Base-by-base conservation (phyloP, 2,888 invertebrate genomes). In the Gortyna flavago region DNA sequence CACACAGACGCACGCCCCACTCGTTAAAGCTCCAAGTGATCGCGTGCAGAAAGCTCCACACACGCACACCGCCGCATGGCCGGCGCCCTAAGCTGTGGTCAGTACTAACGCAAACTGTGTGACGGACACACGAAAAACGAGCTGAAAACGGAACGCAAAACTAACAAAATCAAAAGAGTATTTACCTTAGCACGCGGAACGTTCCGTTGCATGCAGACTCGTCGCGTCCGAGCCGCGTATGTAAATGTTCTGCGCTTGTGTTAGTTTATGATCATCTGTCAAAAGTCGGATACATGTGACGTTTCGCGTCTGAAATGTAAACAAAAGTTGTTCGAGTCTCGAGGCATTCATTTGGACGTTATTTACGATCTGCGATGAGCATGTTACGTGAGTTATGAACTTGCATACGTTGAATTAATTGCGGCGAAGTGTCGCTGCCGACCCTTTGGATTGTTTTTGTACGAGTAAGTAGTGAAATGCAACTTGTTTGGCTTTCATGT, bases 21-120 rank as follows among this genome's bases (percentile, higher is more conserved):
- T 93, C 95, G 95, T 93, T 93, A 92, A 94, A 95, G 95, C 94
- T 93, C 91, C 88, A 90, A 91, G 92, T 94, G 96, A 95, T 96
- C 96, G 96, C 96, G 96, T 96, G 96, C 96, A 95, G 95, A 96
- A 96, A 95, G 95, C 94, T 95, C 92, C 95, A 96, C 96, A 95
- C 96, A 96, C 96, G 95, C 96, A 96, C 95, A 94, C 95, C 88
- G 90, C 91, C 94, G 93, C 93, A 92, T 93, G 94, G 92, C 92
- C 95, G 96, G 95, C 96, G 96, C 96, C 96, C 96, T 96, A 96
- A 95, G 95, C 96, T 95, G 96, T 96, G 96, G 96, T 96, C 96
- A 96, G 96, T 96, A 94, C 95, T 95, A 95, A 95, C 94, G 96
- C 96, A 96, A 96, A 96, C 96, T 95, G 96, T 96, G 96, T 95